These are phyloP conservation scores for Drepana arcuata DNA, from an alignment of 1,140 invertebrate species.

Conservation along the genomic window DNA sequence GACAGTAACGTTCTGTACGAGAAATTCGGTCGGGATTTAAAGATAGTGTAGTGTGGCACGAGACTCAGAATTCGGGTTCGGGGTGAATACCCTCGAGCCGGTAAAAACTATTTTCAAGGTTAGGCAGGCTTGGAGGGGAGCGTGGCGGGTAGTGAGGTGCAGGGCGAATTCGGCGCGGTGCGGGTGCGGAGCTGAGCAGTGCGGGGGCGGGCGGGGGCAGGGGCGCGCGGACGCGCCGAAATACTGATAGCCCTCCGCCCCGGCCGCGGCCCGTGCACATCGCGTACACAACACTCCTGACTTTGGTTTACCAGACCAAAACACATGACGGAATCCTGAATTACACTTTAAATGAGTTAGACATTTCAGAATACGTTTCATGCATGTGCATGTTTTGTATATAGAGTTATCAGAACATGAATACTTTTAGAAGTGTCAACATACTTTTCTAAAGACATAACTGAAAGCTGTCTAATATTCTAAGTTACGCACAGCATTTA, in stretches of 20 bases:
- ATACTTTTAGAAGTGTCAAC: too few relatives aligned
- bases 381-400: too few relatives aligned
- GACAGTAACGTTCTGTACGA: conserved; percentile 2
- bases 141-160: conserved; percentile 39
- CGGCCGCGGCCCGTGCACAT: conserved; percentile 15
- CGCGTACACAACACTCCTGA: conserved; percentile 11
- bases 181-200: conserved; percentile 30
- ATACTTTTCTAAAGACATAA: too few relatives aligned
- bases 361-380: too few relatives aligned
- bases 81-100: conserved; percentile 68
- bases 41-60: conserved; percentile 48
- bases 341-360: too few relatives aligned
- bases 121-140: conserved; percentile 57
- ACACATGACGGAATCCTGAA: too few relatives aligned
- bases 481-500: too few relatives aligned
- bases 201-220: conserved; percentile 16
- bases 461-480: too few relatives aligned
- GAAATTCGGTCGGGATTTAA: conserved; percentile 11
- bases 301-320: too few relatives aligned
- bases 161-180: conserved; percentile 47
- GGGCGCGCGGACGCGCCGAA: conserved; percentile 56
- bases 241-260: conserved; percentile 59
- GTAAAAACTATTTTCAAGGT: conserved; percentile 72
- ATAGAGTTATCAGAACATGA: too few relatives aligned
- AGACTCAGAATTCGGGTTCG: conserved; percentile 61